phyloP scores from a whole-genome alignment of 2,888 invertebrate genomes.

The Drosophila macrospina region DNA sequence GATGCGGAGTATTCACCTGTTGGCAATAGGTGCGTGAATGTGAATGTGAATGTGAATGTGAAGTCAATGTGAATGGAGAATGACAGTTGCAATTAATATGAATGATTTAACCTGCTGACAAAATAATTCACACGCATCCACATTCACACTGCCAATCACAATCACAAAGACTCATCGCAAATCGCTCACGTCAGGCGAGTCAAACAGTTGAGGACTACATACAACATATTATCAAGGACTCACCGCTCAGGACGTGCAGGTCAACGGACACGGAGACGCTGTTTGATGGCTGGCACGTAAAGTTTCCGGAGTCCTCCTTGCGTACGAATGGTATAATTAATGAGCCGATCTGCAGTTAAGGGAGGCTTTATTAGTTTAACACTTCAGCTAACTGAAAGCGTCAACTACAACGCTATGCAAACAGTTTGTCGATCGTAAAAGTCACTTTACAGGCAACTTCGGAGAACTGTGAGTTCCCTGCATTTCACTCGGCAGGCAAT shows the following conservation, averaged over 20 bases:
- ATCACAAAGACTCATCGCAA: slow-evolving; percentile 22
- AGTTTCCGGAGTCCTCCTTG: slow-evolving; percentile 88
- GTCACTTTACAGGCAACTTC: no score
- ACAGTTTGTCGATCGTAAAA: background rate
- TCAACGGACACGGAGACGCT: slow-evolving; percentile 94
- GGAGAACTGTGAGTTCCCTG: no score
- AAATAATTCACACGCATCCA: slow-evolving; percentile 64
- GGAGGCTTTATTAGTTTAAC: slow-evolving; percentile 41
- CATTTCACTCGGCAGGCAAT: no score
- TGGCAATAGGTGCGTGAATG: slow-evolving; percentile 49
- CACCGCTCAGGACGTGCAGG: slow-evolving; percentile 96
- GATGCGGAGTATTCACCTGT: slow-evolving; percentile 85
- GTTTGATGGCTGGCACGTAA: slow-evolving; percentile 97
- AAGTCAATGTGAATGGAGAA: slow-evolving; percentile 22
- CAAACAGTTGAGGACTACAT: slow-evolving; percentile 13
- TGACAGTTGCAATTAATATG: slow-evolving; percentile 78
- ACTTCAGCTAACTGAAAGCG: slow-evolving; percentile 22
- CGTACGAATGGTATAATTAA: slow-evolving; percentile 85
- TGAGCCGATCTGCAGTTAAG: slow-evolving; percentile 84
- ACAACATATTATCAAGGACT: no score
- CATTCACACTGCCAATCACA: slow-evolving; percentile 22
- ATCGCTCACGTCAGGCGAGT: slow-evolving; percentile 22
- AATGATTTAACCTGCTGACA: slow-evolving; percentile 72
- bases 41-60: slow-evolving; percentile 12
- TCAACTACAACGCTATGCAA: slow-evolving; percentile 9